Base-by-base conservation (phyloP, 2,797 vertebrate species). In the Echeneis naucrates region DNA sequence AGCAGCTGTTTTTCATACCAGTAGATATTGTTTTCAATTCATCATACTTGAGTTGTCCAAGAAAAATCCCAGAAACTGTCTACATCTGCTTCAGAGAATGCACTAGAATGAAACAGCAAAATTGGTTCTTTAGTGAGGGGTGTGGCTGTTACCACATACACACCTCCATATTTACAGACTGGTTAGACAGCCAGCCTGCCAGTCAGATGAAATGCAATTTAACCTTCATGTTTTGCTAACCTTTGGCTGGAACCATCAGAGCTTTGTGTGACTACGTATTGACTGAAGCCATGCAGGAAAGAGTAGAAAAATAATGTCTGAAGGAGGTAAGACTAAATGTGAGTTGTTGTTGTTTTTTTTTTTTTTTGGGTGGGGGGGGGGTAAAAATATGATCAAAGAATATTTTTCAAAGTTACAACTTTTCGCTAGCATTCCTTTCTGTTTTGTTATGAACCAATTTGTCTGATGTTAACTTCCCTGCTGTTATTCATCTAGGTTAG, bases 111-210 rank as follows among this genome's bases (percentile, higher is more conserved):
- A 48, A 51, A 8, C 30, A 21, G 21, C 12, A 1, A 19, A 2
- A 37, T 27, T 24, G 26, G 8, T 21, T 63, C 68, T 23, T 12
- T 42, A 33, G 24, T 6, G 0, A 44, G 14, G 26, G 63, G 67
- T 53, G 68, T 72, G 74, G 63, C 32, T 23, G 42, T 23, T 32
- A 45, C 50, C 1, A 13, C 21, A 11, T 4, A 4, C 45, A 24
- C 2, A 13, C 32, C 33, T 55, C 24, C 9, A 45, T 63, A 53
- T 78, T 63, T 54, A 58, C 68, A 33, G 72, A 84, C 60, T 19
- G 4, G 58, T 72, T 42, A 0, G 56, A 66, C 61, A 0, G 33
- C 68, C 24, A 11, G 9, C 24, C n/a, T n/a, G n/a, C n/a, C n/a
- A n/a, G n/a, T 5, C 0, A n/a, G 2, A 51, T 10, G 53, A 48